These are phyloP conservation scores for Leucopsar rothschildi DNA, from an alignment of 2,113 vertebrate genomes.

Conservation along the genomic window DNA sequence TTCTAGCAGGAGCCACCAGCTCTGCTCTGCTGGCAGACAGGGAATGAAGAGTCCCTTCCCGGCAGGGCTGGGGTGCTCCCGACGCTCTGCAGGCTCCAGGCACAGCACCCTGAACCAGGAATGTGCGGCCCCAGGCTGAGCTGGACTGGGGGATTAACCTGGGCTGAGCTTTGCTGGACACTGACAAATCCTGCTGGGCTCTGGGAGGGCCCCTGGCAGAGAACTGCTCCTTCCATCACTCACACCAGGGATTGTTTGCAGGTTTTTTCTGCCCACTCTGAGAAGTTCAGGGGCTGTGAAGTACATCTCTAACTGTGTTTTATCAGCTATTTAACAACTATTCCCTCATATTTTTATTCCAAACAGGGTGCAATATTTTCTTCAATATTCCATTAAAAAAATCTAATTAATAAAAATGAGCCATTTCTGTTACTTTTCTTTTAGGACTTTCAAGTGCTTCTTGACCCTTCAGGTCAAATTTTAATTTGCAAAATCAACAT, in stretches of 20 bases:
- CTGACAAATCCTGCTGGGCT: neutral
- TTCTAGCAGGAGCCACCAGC: neutral
- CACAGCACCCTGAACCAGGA: neutral
- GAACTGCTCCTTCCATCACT: neutral
- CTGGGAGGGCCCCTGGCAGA: neutral
- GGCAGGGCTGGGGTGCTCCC: neutral
- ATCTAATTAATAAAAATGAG: slow-evolving; percentile 29
- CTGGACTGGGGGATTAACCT: neutral
- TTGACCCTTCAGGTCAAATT: neutral
- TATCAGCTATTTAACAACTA: neutral
- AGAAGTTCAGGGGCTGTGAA: neutral
- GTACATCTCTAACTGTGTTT: neutral
- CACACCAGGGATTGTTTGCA: neutral
- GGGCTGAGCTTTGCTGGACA: neutral
- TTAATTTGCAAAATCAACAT: slow-evolving; percentile 16
- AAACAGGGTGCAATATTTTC: neutral
- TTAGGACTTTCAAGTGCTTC: neutral
- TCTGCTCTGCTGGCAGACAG: neutral
- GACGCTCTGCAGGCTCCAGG: neutral
- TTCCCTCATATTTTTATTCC: neutral
- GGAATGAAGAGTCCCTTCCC: neutral
- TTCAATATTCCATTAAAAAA: neutral
- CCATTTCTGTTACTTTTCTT: slow-evolving; percentile 16
- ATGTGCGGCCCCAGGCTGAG: neutral
- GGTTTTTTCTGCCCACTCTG: neutral